A percentile compares a stretch with the other conserved stretches of the same genome.
phyloP scores from a whole-genome alignment of 2,888 invertebrate genomes.

The Ennomos quercinarius region DNA sequence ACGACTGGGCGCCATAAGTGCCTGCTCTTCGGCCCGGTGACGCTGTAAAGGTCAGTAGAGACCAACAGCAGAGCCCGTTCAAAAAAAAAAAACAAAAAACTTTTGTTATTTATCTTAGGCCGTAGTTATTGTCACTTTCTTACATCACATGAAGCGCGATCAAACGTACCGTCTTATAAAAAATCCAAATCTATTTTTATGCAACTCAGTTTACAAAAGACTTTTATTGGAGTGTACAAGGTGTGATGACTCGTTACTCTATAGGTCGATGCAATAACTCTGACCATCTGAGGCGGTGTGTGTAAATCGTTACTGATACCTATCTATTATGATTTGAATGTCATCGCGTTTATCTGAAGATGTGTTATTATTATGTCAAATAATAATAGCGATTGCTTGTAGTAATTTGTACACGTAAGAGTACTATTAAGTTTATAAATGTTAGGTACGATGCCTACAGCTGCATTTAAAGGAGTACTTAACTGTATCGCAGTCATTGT shows the following conservation, averaged over 20 bases:
- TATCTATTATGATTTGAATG: constrained; percentile 30
- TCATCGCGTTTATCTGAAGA: constrained; percentile 19
- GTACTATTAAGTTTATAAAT: constrained; percentile 1
- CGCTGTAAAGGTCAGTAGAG: too few species aligned
- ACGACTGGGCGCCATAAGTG: too few species aligned
- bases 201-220: constrained; percentile 8
- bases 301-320: constrained; percentile 32
- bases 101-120: too few species aligned
- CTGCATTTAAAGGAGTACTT: too few species aligned
- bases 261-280: constrained; percentile 29
- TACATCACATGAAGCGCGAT: too few species aligned
- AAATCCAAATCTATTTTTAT: not conserved
- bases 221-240: not conserved
- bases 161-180: too few species aligned
- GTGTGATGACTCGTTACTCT: constrained; percentile 15
- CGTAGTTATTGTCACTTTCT: too few species aligned
- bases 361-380: constrained; percentile 28
- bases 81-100: too few species aligned
- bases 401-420: constrained; percentile 8
- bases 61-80: too few species aligned
- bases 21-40: too few species aligned
- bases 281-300: constrained; percentile 28
- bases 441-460: too few species aligned
- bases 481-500: too few species aligned
- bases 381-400: constrained; percentile 22